A percentile compares a stretch with the other conserved stretches of the same genome.
Conservation (phyloP, 2,888 invertebrate genomes). For the Dysmachus trigonus region DNA sequence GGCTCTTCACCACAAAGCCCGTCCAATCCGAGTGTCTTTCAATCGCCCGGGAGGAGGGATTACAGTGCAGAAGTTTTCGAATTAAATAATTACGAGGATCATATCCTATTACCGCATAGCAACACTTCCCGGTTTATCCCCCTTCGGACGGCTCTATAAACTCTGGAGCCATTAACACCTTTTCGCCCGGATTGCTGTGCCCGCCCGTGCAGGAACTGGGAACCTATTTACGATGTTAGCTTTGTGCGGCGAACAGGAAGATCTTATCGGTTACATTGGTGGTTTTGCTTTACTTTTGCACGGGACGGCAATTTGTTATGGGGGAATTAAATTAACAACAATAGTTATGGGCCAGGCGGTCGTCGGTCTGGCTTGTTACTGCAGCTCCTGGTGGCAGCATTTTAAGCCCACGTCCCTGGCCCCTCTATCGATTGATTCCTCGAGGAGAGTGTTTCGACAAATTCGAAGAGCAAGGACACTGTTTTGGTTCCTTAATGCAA, state of each 20-base stretch:
- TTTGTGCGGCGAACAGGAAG: not conserved
- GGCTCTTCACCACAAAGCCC: not conserved
- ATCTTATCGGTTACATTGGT: conserved; percentile 37
- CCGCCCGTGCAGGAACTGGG: not conserved
- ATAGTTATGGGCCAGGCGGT: not conserved
- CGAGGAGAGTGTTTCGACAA: not conserved
- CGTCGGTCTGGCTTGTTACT: not conserved
- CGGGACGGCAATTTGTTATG: not conserved
- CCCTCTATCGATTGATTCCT: not conserved
- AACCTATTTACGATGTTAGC: conserved; percentile 14
- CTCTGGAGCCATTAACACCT: conserved; percentile 36
- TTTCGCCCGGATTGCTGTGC: conserved; percentile 2
- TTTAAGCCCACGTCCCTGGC: too few relatives aligned
- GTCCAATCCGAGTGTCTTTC: not conserved
- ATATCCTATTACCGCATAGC: conserved; percentile 30
- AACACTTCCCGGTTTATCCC: conserved; percentile 22
- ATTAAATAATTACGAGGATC: conserved; percentile 34
- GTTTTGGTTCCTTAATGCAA: not conserved
- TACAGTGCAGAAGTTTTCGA: conserved; percentile 19
- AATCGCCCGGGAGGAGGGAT: conserved; percentile 14
- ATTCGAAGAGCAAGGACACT: not conserved
- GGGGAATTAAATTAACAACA: conserved; percentile 10
- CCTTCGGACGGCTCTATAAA: conserved; percentile 25
- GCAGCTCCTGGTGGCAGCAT: not conserved
- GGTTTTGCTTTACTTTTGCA: conserved; percentile 16